Conservation (phyloP, 2,888 invertebrate species). For the Amiota mariae region DNA sequence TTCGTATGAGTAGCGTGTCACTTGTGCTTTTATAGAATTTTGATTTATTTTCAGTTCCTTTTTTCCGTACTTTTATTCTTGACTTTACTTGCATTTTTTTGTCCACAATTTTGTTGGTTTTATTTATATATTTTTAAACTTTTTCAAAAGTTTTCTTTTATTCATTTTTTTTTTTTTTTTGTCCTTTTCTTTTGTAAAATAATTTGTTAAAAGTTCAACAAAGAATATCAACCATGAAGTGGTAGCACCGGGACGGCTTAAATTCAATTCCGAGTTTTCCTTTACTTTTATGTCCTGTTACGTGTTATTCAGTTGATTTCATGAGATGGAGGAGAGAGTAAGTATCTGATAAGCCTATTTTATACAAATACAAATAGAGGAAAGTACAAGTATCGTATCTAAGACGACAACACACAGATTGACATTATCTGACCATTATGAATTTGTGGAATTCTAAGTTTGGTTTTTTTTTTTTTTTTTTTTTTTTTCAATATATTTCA, state of each 20-base stretch:
- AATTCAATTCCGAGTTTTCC: constrained; percentile 9
- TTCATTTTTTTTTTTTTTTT: neutral
- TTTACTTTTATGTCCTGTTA: neutral
- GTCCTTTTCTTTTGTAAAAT: constrained; percentile 18
- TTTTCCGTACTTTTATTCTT: constrained; percentile 31
- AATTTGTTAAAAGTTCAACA: constrained; percentile 31
- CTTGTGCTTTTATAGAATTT: constrained; percentile 51
- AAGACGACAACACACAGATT: no score
- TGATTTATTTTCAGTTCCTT: constrained; percentile 49
- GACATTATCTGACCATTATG: no score
- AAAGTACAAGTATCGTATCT: no score
- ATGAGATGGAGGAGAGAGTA: no score
- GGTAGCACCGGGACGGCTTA: constrained; percentile 30
- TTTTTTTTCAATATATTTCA: no score
- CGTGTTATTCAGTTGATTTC: neutral
- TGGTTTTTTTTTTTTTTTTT: no score
- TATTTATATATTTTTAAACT: constrained; percentile 58
- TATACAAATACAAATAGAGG: no score
- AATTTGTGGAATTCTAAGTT: no score
- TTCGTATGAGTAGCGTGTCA: constrained; percentile 19
- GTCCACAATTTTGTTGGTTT: constrained; percentile 39
- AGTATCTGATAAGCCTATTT: no score
- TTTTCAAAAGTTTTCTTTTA: constrained; percentile 55
- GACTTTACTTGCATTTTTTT: constrained; percentile 28
- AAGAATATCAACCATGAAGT: constrained; percentile 49